phyloP scores from a whole-genome alignment of 2,113 vertebrate genomes.

The Hepsetus odoe region DNA sequence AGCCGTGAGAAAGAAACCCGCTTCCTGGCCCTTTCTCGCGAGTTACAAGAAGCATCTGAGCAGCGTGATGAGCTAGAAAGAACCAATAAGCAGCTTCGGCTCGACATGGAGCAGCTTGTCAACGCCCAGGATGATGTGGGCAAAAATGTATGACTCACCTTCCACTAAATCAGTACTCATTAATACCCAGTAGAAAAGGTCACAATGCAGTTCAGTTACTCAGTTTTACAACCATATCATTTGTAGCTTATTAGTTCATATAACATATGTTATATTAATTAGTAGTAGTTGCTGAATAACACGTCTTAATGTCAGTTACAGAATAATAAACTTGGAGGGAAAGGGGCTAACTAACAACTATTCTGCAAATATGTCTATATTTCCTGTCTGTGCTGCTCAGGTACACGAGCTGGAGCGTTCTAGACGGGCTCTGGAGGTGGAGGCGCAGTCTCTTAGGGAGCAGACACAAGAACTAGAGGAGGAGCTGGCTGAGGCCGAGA shows the following conservation, averaged over 20 bases:
- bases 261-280: neutral
- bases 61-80: conserved; percentile 85
- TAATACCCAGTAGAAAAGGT: neutral
- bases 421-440: conserved; percentile 79
- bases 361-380: neutral
- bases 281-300: neutral
- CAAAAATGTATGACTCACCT: conserved; percentile 79
- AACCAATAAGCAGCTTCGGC: conserved; percentile 82
- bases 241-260: too few relatives aligned
- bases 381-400: conserved; percentile 60
- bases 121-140: conserved; percentile 91
- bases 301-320: neutral
- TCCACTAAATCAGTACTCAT: neutral
- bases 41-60: conserved; percentile 83
- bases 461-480: conserved; percentile 78
- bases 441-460: conserved; percentile 78
- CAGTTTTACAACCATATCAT: too few relatives aligned
- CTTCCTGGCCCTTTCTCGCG: conserved; percentile 77
- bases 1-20: conserved; percentile 87
- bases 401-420: conserved; percentile 87
- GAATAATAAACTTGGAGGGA: too few relatives aligned
- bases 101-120: conserved; percentile 87
- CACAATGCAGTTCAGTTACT: too few relatives aligned
- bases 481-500: conserved; percentile 68
- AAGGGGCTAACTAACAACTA: neutral